Conservation (phyloP, 1,140 invertebrate species). For the Calephelis nemesis region DNA sequence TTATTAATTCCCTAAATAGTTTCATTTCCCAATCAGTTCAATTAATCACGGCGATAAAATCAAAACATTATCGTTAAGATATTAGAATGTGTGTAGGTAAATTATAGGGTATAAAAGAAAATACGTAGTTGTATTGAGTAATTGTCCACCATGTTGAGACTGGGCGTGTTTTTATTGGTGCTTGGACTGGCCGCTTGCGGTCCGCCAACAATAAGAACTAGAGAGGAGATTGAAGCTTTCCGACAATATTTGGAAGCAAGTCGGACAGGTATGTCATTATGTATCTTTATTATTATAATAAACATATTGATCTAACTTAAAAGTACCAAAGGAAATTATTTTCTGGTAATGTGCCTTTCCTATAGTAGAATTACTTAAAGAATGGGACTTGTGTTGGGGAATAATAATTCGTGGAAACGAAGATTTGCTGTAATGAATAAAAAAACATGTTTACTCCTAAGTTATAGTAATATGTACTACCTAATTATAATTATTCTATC, state of each 20-base stretch:
- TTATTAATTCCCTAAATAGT: neutral
- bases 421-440: too few relatives aligned
- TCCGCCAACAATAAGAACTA: constrained; percentile 35
- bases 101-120: constrained; percentile 19
- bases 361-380: too few relatives aligned
- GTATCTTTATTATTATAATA: neutral
- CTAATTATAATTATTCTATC: too few relatives aligned
- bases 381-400: too few relatives aligned
- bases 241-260: constrained; percentile 43
- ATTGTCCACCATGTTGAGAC: constrained; percentile 36
- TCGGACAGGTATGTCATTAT: constrained; percentile 33
- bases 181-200: constrained; percentile 28
- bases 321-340: too few relatives aligned
- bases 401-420: too few relatives aligned
- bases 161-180: constrained; percentile 33
- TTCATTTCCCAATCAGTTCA: neutral
- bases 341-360: too few relatives aligned
- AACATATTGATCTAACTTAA: too few relatives aligned
- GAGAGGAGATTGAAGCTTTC: constrained; percentile 46
- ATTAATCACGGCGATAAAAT: constrained; percentile 13
- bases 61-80: constrained; percentile 4
- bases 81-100: constrained; percentile 1
- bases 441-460: too few relatives aligned
- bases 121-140: constrained; percentile 10
- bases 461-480: too few relatives aligned